Conservation (phyloP, 2,888 invertebrate species). For the Atethmia centrago region DNA sequence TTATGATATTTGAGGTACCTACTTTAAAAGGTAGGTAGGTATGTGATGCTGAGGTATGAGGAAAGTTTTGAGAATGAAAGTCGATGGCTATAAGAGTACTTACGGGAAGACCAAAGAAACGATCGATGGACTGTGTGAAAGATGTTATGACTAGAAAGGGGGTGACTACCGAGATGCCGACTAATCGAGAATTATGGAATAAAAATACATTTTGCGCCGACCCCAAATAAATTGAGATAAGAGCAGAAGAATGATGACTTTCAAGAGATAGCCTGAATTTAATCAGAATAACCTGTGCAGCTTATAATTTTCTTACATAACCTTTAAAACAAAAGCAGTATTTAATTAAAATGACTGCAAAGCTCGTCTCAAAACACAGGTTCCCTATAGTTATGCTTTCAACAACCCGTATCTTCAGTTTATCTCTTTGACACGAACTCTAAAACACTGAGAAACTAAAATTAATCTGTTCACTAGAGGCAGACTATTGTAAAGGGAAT, state of each 20-base stretch:
- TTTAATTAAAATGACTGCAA: constrained; percentile 14
- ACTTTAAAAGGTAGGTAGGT: too few species aligned
- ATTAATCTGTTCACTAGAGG: constrained; percentile 60
- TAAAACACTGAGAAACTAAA: constrained; percentile 54
- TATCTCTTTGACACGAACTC: constrained; percentile 39
- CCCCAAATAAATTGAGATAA: too few species aligned
- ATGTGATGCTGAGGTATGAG: too few species aligned
- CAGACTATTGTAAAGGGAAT: constrained; percentile 60
- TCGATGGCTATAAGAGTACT: too few species aligned
- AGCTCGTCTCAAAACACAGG: constrained; percentile 20
- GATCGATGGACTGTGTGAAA: too few species aligned
- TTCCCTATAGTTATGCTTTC: constrained; percentile 30
- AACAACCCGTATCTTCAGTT: constrained; percentile 33
- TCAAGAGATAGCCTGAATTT: too few species aligned
- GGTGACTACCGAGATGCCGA: too few species aligned
- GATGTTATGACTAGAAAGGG: too few species aligned
- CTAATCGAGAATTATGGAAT: too few species aligned
- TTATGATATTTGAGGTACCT: background rate
- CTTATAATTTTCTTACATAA: constrained; percentile 8
- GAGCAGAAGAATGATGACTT: too few species aligned
- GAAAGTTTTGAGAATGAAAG: too few species aligned
- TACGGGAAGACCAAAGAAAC: too few species aligned
- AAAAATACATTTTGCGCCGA: background rate
- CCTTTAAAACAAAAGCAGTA: background rate
- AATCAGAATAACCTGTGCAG: background rate